Evolutionary conservation across 2,797 vertebrate genomes (phyloP).

Genomic region (Buceros bicornis): DNA sequence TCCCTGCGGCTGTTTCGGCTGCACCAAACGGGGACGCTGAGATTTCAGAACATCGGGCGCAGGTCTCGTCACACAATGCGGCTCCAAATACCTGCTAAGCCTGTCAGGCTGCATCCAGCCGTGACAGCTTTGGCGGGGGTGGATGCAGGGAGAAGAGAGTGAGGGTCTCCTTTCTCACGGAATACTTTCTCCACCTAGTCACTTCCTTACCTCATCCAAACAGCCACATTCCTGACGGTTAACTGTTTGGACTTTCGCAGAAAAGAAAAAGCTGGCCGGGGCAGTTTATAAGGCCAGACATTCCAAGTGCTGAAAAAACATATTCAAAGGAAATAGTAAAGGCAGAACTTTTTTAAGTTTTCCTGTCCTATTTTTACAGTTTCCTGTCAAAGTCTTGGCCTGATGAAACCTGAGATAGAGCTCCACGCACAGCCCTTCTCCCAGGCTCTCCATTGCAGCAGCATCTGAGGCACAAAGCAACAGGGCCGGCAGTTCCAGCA

Average conservation of each 20-base stretch:
- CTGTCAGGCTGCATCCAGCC: background rate
- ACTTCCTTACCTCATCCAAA: slow-evolving; percentile 62
- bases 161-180: slow-evolving; percentile 46
- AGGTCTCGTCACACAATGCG: background rate
- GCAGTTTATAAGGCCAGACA: slow-evolving; percentile 50
- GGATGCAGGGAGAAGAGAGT: background rate
- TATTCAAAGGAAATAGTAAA: slow-evolving; percentile 44
- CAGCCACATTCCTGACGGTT: slow-evolving; percentile 63
- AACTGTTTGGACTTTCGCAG: slow-evolving; percentile 52
- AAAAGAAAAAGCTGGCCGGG: slow-evolving; percentile 43
- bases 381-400: slow-evolving; percentile 36
- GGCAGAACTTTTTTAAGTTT: slow-evolving; percentile 29
- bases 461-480: background rate
- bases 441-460: background rate
- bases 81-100: background rate
- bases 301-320: slow-evolving; percentile 62
- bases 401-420: slow-evolving; percentile 19
- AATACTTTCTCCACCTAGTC: slow-evolving; percentile 61
- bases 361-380: slow-evolving; percentile 60
- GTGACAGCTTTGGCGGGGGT: background rate
- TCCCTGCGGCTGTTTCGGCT: rapidly evolving
- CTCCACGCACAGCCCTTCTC: background rate
- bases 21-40: rapidly evolving
- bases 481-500: background rate
- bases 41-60: rapidly evolving